Percentiles rank a stretch among this genome's conserved stretches.
These are phyloP conservation scores for Clavelina lepadiformis DNA, from an alignment of 23 tunicate genomes.

Conservation along the genomic window DNA sequence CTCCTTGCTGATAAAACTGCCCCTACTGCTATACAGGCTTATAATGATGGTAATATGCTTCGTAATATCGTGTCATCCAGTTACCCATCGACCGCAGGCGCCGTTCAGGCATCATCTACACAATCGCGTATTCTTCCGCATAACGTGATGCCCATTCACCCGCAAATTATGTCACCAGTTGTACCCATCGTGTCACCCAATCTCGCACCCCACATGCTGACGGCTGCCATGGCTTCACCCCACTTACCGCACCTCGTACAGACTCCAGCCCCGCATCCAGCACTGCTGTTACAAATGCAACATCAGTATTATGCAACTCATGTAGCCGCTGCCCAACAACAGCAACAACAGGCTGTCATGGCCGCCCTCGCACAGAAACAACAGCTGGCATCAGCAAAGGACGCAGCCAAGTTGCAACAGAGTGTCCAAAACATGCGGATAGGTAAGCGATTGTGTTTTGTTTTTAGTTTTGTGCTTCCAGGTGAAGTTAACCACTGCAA, in stretches of 20 bases:
- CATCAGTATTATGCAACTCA: constrained; percentile 16
- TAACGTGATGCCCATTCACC: constrained; percentile 23
- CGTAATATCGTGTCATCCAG: not conserved
- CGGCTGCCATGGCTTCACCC: constrained; percentile 33
- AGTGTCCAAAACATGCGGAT: constrained; percentile 29
- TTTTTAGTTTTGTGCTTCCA: too few relatives aligned
- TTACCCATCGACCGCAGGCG: not conserved
- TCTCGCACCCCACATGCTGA: constrained; percentile 21
- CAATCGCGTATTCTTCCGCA: constrained; percentile 13
- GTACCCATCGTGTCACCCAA: constrained; percentile 37
- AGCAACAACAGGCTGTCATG: constrained; percentile 33
- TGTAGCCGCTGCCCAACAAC: constrained; percentile 56
- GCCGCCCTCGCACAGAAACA: constrained; percentile 41
- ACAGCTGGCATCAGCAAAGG: constrained; percentile 37
- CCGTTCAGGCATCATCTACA: constrained; percentile 5
- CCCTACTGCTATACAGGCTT: not conserved
- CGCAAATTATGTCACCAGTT: constrained; percentile 24
- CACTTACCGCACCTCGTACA: constrained; percentile 21
- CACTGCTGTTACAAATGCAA: constrained; percentile 69
- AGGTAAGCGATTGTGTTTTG: too few relatives aligned
- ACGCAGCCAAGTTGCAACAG: constrained; percentile 26
- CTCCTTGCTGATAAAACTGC: constrained; percentile 8
- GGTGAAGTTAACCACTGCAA: too few relatives aligned
- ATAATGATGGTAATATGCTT: not conserved
- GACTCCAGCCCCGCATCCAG: constrained; percentile 47